A percentile compares a stretch with the other conserved stretches of the same genome.
These are phyloP conservation scores for Aurelia coerulea DNA, from an alignment of 30 jellyfish, hydroid and myxozoan species.

Conservation along the genomic window DNA sequence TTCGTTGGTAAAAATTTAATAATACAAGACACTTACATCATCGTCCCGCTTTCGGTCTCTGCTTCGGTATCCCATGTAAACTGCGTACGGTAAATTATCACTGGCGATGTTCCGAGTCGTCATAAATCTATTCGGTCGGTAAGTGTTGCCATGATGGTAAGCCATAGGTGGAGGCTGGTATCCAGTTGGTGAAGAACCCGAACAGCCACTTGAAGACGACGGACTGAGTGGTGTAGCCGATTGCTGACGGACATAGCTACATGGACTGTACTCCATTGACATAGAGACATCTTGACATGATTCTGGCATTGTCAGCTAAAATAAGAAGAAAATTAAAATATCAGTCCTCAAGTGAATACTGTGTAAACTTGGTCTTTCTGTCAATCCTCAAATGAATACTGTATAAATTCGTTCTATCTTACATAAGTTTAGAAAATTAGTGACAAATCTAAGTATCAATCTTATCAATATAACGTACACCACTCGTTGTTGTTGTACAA, in stretches of 20 bases:
- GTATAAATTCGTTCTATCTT: too few species aligned
- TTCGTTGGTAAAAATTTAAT: too few species aligned
- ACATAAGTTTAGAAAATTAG: too few species aligned
- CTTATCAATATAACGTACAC: too few species aligned
- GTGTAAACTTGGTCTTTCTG: too few species aligned
- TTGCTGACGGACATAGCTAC: constrained; percentile 52
- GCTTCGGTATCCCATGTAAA: constrained; percentile 63
- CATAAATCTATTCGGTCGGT: not conserved
- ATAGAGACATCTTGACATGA: constrained; percentile 29
- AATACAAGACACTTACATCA: constrained; percentile 2
- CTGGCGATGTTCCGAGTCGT: too few species aligned
- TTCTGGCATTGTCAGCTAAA: constrained; percentile 41
- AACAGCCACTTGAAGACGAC: constrained; percentile 63
- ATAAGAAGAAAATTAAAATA: not conserved
- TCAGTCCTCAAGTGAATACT: not conserved
- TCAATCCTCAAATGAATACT: too few species aligned
- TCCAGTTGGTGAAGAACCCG: constrained; percentile 54
- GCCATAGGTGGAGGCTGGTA: constrained; percentile 63
- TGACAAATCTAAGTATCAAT: too few species aligned
- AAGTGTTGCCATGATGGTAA: constrained; percentile 12
- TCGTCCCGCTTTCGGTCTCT: constrained; percentile 58
- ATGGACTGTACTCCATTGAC: constrained; percentile 63
- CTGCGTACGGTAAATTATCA: constrained; percentile 29
- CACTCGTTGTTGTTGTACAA: not conserved
- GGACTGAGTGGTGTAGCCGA: constrained; percentile 42